These are phyloP conservation scores for Neotoxoptera formosana DNA, from an alignment of 1,140 invertebrate species.

Conservation along the genomic window DNA sequence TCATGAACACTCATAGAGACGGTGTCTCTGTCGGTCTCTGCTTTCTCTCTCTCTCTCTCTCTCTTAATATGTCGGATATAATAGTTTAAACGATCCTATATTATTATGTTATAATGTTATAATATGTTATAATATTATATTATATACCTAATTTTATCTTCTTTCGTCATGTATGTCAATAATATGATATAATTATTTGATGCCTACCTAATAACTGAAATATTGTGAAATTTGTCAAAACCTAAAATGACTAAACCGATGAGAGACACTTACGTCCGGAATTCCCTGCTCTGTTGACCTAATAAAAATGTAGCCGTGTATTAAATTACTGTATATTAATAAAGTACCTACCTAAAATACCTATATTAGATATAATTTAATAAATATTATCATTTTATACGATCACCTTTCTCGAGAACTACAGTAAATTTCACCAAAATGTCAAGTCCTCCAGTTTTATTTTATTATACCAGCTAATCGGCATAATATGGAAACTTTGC, in stretches of 20 bases:
- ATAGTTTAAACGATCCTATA: background rate
- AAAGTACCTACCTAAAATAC: too few species aligned
- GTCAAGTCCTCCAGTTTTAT: background rate
- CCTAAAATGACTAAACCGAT: background rate
- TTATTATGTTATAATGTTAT: too few species aligned
- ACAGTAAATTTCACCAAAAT: background rate
- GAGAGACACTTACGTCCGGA: background rate
- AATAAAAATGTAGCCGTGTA: background rate
- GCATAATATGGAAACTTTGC: background rate
- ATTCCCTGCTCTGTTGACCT: background rate
- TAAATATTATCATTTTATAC: too few species aligned
- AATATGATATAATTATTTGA: background rate
- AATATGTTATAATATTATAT: too few species aligned
- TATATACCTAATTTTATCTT: background rate
- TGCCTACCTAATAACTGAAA: background rate
- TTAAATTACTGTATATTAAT: background rate
- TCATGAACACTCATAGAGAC: background rate
- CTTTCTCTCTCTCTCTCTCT: background rate
- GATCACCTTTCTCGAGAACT: background rate
- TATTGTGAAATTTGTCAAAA: background rate
- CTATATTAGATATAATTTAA: background rate
- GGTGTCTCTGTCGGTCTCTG: background rate
- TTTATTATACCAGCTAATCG: background rate
- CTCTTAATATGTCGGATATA: background rate
- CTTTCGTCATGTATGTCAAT: background rate